These are phyloP conservation scores for Phenacoccus solenopsis DNA, from an alignment of 1,140 invertebrate species.

Conservation along the genomic window DNA sequence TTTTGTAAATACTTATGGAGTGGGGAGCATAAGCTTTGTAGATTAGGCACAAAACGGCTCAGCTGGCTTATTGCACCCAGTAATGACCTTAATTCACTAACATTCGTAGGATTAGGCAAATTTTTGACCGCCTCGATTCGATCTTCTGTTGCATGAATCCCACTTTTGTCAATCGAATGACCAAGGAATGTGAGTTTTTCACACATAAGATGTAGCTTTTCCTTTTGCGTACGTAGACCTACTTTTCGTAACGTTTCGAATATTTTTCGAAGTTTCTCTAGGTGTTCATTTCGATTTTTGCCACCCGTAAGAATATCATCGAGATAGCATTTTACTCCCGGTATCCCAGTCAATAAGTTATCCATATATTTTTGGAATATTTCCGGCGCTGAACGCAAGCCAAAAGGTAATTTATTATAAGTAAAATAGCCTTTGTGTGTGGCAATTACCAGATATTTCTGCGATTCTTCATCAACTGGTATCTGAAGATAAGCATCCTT, in stretches of 20 bases:
- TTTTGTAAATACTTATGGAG: neutral
- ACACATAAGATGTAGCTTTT: neutral
- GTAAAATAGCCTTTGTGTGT: conserved; percentile 30
- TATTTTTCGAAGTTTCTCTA: neutral
- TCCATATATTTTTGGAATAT: conserved; percentile 35
- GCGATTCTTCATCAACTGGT: conserved; percentile 31
- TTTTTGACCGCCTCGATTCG: neutral
- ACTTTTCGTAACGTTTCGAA: neutral
- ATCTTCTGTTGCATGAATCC: neutral
- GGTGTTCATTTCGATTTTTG: neutral
- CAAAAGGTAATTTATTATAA: conserved; percentile 33
- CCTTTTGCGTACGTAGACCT: neutral
- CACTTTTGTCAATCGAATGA: neutral
- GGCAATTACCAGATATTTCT: conserved; percentile 37
- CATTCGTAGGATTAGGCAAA: neutral
- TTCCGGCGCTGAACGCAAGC: conserved; percentile 31
- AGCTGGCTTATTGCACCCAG: neutral
- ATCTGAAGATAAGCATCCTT: conserved; percentile 41
- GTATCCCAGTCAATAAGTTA: conserved; percentile 29
- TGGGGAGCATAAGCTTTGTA: neutral
- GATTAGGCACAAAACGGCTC: neutral
- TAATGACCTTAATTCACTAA: neutral
- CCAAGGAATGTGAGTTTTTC: neutral
- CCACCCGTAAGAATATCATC: neutral
- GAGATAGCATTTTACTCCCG: neutral